phyloP scores from a whole-genome alignment of 1,140 invertebrate species.

The Aphelinus certus region DNA sequence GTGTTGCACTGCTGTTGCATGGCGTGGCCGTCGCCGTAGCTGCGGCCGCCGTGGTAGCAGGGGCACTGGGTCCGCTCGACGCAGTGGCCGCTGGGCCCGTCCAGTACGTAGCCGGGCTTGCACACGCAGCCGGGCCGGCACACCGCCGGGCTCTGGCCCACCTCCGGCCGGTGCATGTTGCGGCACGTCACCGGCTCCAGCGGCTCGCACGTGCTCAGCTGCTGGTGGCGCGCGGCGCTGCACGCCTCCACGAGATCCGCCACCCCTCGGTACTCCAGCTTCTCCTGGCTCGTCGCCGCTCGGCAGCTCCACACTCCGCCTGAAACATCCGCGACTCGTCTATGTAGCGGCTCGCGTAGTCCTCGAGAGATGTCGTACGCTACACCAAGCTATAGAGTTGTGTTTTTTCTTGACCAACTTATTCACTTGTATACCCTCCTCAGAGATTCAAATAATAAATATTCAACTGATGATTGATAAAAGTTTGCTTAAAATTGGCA shows the following conservation, averaged over 20 bases:
- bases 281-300: constrained; percentile 71
- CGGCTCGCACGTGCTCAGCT: constrained; percentile 81
- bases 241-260: constrained; percentile 72
- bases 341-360: too few species aligned
- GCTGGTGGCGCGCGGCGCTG: constrained; percentile 69
- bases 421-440: neutral
- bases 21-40: constrained; percentile 79
- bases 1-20: constrained; percentile 86
- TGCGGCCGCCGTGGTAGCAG: constrained; percentile 87
- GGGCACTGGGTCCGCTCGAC: constrained; percentile 79
- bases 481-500: neutral
- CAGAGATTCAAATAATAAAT: neutral
- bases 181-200: constrained; percentile 80
- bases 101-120: constrained; percentile 78
- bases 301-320: constrained; percentile 75
- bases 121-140: constrained; percentile 84
- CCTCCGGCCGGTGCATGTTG: constrained; percentile 75
- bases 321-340: neutral
- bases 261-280: constrained; percentile 70
- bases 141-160: constrained; percentile 60
- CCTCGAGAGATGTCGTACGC: too few species aligned
- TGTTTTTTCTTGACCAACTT: neutral
- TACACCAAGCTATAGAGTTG: too few species aligned
- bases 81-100: constrained; percentile 74
- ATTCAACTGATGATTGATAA: too few species aligned